Evolutionary conservation across 2,888 invertebrate genomes (phyloP).

Genomic region (Hypena proboscidalis): DNA sequence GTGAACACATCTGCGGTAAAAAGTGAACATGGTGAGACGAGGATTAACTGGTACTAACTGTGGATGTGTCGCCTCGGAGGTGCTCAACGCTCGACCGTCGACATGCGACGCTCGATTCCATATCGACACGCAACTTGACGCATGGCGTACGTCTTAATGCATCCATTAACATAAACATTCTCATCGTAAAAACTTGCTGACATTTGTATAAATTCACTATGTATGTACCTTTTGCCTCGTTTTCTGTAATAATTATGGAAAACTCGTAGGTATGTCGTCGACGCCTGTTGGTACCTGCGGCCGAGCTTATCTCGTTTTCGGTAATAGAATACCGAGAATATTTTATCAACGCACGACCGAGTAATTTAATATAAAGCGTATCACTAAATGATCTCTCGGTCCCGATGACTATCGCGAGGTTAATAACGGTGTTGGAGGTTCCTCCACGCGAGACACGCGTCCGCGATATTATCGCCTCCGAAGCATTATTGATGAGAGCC

Average conservation of each 20-base stretch:
- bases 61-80: conserved; percentile 35
- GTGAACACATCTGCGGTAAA: conserved; percentile 53
- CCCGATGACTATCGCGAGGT: conserved; percentile 79
- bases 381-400: conserved; percentile 82
- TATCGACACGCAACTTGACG: conserved; percentile 78
- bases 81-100: conserved; percentile 31
- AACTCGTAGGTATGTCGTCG: conserved; percentile 46
- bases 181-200: conserved; percentile 50
- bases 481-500: conserved; percentile 82
- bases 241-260: conserved; percentile 35
- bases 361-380: conserved; percentile 86
- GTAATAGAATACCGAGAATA: conserved; percentile 83
- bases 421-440: conserved; percentile 83
- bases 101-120: conserved; percentile 59
- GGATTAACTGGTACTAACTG: conserved; percentile 60
- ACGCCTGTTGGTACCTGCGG: conserved; percentile 66
- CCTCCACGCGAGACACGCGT: conserved; percentile 79
- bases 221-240: conserved; percentile 30
- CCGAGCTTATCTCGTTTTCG: conserved; percentile 78
- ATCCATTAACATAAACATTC: conserved; percentile 65
- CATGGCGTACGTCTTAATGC: conserved; percentile 64
- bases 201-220: conserved; percentile 46
- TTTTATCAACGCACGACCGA: conserved; percentile 84
- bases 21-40: conserved; percentile 54
- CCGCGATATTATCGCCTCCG: conserved; percentile 78